Evolutionary conservation across 2,113 vertebrate genomes (phyloP), one percentile per base, ranked within the genome.

Genomic region (Pogonocichla stellata): DNA sequence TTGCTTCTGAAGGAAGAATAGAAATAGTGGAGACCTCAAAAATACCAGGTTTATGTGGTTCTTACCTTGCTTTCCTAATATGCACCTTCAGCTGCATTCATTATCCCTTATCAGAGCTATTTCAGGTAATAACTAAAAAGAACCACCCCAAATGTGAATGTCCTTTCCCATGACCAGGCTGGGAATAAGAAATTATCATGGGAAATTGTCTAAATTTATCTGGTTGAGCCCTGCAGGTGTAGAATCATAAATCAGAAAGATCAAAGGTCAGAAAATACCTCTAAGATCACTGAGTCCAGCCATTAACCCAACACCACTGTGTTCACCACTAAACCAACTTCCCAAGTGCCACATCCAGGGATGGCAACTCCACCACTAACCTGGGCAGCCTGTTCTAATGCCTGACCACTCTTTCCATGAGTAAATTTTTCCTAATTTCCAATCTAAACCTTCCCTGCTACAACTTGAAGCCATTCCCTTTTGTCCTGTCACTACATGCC

Each of bases 251-350:
- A 69, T 42, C 3, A 48, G 4, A 22, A 26, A 31, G 19, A 13
- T 14, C 61, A 19, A 26, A 33, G 19, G 16, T 14, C 54, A 65
- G 34, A 69, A 89, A 89, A 69, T 3, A n/a, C 7, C 29, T 18
- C 57, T 25, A 19, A 26, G 40, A 31, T 48, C 16, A 61, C 8
- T 2, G 14, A 82, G 47, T 31, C 17, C 40, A 82, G 33, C 40
- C n/a, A 47, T 26, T 40, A 47, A 53, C 17, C 19, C 25, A 82
- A 51, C 16, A 45, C 2, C 29, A n/a, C 9, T 0, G 0, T 17
- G 38, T 24, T 45, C 45, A 67, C 6, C 24, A 9, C 29, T 25
- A 12, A 67, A 25, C 3, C 24, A 45, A 20, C 1, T 33, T 23
- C 26, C 33, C 61, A 57, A 20, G 43, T 48, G 51, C 36, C 51